Conservation (phyloP, 92 coral and sea anemone species). For the Epizoanthus rinbou region DNA sequence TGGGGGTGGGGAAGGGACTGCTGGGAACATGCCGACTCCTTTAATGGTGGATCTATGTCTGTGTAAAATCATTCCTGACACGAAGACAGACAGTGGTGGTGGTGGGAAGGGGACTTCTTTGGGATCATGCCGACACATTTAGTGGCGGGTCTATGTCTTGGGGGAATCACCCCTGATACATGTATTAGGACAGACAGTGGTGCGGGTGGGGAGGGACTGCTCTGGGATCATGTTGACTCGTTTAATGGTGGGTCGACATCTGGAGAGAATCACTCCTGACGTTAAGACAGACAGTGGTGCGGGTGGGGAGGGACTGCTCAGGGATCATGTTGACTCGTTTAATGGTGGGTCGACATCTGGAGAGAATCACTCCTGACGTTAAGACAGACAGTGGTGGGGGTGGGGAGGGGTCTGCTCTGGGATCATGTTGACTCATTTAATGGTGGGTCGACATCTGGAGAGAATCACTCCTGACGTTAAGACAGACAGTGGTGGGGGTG, state of each 20-base stretch:
- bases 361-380: background rate
- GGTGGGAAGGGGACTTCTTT: too few species aligned
- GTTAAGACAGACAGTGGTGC: too few species aligned
- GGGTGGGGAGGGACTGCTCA: too few species aligned
- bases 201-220: too few species aligned
- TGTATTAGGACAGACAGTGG: too few species aligned
- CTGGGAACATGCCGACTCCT: slow-evolving; percentile 76
- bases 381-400: background rate
- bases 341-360: background rate
- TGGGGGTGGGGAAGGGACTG: background rate
- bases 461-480: background rate
- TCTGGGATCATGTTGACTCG: slow-evolving; percentile 11
- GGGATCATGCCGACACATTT: slow-evolving; percentile 39
- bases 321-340: background rate
- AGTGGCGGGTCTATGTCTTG: slow-evolving; percentile 59
- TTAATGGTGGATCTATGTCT: slow-evolving; percentile 65
- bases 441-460: slow-evolving; percentile 57
- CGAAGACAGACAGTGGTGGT: too few species aligned
- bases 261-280: background rate
- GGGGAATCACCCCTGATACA: background rate
- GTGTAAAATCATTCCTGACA: background rate
- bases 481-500: background rate
- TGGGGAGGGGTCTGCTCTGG: slow-evolving; percentile 65
- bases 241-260: slow-evolving; percentile 68
- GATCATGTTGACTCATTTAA: slow-evolving; percentile 69